Conservation (phyloP, 2,888 invertebrate species). For the Protonemura montana region DNA sequence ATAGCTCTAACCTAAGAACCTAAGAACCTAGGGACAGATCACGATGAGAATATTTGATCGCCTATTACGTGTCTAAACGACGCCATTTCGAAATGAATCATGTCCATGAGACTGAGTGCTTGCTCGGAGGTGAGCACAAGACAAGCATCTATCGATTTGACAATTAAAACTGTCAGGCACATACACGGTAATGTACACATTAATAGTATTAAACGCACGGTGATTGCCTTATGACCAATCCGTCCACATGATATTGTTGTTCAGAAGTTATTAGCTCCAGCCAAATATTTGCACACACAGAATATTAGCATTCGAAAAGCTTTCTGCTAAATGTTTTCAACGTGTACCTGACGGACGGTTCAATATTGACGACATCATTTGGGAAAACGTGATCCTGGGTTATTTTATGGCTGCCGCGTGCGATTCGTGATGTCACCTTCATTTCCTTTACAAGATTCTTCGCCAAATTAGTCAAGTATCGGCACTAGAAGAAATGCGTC, state of each 20-base stretch:
- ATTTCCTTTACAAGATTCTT: neutral
- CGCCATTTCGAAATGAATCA: neutral
- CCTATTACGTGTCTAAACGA: neutral
- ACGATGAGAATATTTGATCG: neutral
- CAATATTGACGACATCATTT: constrained; percentile 2
- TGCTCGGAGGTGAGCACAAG: neutral
- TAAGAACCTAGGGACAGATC: neutral
- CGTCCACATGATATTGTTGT: neutral
- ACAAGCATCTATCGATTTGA: neutral
- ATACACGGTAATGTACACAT: constrained; percentile 7
- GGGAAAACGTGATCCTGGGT: neutral
- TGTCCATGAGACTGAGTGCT: neutral
- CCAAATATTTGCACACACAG: neutral
- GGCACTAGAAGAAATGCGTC: neutral
- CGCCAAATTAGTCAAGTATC: neutral
- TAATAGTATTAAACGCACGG: neutral
- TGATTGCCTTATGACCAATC: neutral
- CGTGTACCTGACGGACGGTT: constrained; percentile 2
- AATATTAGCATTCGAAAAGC: neutral
- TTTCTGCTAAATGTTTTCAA: neutral
- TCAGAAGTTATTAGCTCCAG: neutral
- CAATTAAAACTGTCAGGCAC: neutral
- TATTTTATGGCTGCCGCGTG: neutral
- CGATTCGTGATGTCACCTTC: neutral
- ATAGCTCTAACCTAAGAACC: neutral